Evolutionary conservation across 2,113 vertebrate species (phyloP).

Genomic region (Eudyptes chrysolophus): DNA sequence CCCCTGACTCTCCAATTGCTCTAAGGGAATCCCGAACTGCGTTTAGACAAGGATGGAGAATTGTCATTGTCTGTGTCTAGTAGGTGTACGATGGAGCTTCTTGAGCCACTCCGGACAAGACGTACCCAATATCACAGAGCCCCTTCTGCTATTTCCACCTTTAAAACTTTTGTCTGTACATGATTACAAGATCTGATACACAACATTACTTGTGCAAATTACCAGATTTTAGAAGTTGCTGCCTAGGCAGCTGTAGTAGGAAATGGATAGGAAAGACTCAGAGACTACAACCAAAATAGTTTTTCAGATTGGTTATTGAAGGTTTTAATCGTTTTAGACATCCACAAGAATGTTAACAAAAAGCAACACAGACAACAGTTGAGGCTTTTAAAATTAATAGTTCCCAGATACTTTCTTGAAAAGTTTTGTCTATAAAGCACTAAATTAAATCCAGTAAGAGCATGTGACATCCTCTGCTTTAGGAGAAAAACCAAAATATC

Average conservation of each 20-base stretch:
- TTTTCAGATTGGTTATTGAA: background rate
- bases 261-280: background rate
- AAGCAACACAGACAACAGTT: background rate
- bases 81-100: background rate
- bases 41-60: background rate
- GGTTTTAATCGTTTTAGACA: background rate
- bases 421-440: background rate
- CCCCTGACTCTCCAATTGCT: background rate
- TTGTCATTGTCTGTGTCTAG: background rate
- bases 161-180: background rate
- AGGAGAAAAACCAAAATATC: background rate
- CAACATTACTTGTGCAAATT: background rate
- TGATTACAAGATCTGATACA: background rate
- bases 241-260: background rate
- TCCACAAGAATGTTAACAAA: background rate
- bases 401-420: background rate
- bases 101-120: background rate
- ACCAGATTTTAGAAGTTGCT: background rate
- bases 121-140: background rate
- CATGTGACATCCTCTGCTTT: background rate
- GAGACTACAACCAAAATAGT: background rate
- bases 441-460: background rate
- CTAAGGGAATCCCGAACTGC: background rate
- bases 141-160: background rate
- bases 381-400: background rate